A percentile compares a stretch with the other conserved stretches of the same genome.
Evolutionary conservation across 2,888 invertebrate genomes (phyloP).

Genomic region (Papilio elwesi): DNA sequence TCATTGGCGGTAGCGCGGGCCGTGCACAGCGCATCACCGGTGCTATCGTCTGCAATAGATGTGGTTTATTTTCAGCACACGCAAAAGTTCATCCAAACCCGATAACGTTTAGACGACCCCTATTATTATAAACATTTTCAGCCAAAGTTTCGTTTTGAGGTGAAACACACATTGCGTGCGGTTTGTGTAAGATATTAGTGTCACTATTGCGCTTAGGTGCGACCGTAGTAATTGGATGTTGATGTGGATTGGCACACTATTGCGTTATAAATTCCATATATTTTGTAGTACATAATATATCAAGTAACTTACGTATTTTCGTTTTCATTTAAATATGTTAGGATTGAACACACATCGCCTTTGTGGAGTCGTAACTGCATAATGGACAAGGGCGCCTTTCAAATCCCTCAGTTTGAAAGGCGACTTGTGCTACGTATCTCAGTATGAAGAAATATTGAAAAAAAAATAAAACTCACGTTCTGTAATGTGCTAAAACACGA

Average conservation of each 20-base stretch:
- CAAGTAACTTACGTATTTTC: conserved; percentile 5
- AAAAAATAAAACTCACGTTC: too few relatives aligned
- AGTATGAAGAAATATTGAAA: too few relatives aligned
- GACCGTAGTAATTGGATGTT: conserved; percentile 14
- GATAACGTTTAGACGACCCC: too few relatives aligned
- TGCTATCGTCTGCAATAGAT: too few relatives aligned
- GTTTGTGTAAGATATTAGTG: conserved; percentile 6
- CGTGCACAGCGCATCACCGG: too few relatives aligned
- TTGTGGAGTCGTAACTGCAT: not conserved
- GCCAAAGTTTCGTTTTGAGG: not conserved
- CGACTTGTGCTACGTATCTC: too few relatives aligned
- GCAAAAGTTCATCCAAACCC: too few relatives aligned
- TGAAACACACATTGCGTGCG: conserved; percentile 6
- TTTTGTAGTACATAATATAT: not conserved
- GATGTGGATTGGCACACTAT: not conserved
- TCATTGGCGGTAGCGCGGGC: too few relatives aligned
- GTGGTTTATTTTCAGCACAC: too few relatives aligned
- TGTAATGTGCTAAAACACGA: too few relatives aligned
- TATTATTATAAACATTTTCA: too few relatives aligned
- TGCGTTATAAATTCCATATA: not conserved
- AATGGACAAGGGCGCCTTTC: not conserved
- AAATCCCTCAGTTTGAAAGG: not conserved
- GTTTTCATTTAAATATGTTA: conserved; percentile 12
- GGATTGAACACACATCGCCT: not conserved
- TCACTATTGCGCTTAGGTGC: not conserved